Base-by-base conservation (phyloP, 2,888 invertebrate species). In the Alloplasta piceator region DNA sequence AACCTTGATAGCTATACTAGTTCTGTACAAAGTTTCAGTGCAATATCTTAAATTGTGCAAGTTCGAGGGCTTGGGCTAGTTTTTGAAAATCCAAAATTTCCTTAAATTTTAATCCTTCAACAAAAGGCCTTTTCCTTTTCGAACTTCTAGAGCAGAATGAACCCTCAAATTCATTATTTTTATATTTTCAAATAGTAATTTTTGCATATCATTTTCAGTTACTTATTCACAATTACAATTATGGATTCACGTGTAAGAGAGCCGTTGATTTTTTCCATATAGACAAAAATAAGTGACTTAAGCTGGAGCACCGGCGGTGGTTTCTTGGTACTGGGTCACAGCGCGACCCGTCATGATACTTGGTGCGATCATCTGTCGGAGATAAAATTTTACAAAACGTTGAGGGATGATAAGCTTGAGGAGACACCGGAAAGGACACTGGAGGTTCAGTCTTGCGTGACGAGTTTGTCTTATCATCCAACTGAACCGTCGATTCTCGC, bases 381-480 rank as follows among this genome's bases (percentile, higher is more conserved):
- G 79, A 88, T 92, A 61, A 88, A 89, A 70, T 85, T 92, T 55
- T 92, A 89, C 66, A 88, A 88, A 83, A 80, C 90, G 4, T 88
- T 87, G 16, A 87, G 85, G 9, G 89, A 91, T 6, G 87, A 90
- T 80, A 82, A 84, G 78, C 76, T 91, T 56, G 82, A 84, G 6
- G 82, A 88, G 39, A 80, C 71, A 5, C 87, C 90, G 10, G 86
- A 77, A 14, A 91, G 86, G 80, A 85, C 78, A 12, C 78, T 91
- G 38, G 90, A 91, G 79, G 86, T 87, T 10, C 90, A 92, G 78
- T 90, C 93, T 16, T 94, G 94, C 70, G 90, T 93, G 6, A 92
- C 92, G 7, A 84, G 90, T 5, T 80, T 94, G 12, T 86, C 91
- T 52, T 94, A 93, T 88, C 94, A 94, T 88, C 93, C 93, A 2